phyloP scores from a whole-genome alignment of 2,888 invertebrate genomes.

The Ptilodon capucinus region DNA sequence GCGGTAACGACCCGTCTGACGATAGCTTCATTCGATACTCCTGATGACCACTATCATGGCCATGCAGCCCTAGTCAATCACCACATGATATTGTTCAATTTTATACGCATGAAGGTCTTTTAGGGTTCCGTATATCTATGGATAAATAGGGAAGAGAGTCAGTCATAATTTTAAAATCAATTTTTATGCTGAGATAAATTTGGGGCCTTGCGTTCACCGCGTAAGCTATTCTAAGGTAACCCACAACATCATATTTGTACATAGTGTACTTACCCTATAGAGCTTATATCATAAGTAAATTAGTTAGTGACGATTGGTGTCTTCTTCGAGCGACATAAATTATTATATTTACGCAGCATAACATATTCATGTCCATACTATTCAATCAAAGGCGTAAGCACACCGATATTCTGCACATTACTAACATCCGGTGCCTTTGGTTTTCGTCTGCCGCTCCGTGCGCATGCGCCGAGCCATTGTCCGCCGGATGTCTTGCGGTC shows the following conservation, averaged over 20 bases:
- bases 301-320: no score
- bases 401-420: conserved; percentile 69
- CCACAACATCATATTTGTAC: no score
- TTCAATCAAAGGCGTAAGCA: conserved; percentile 51
- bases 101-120: neutral
- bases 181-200: no score
- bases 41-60: conserved; percentile 49
- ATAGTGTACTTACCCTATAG: no score
- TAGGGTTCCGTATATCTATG: neutral
- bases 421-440: conserved; percentile 69
- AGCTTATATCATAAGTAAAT: no score
- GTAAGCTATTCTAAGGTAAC: no score
- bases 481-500: conserved; percentile 81
- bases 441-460: conserved; percentile 57
- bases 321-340: no score
- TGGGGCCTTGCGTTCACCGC: no score
- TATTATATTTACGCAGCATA: neutral
- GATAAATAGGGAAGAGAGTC: conserved; percentile 4
- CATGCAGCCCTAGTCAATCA: conserved; percentile 49
- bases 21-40: conserved; percentile 75
- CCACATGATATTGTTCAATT: conserved; percentile 31
- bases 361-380: conserved; percentile 33
- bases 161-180: no score
- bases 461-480: conserved; percentile 59
- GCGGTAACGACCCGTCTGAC: conserved; percentile 65